Evolutionary conservation across 2,888 invertebrate species (phyloP), one percentile per base, ranked within the genome.

Genomic region (Eremobia ochroleuca): DNA sequence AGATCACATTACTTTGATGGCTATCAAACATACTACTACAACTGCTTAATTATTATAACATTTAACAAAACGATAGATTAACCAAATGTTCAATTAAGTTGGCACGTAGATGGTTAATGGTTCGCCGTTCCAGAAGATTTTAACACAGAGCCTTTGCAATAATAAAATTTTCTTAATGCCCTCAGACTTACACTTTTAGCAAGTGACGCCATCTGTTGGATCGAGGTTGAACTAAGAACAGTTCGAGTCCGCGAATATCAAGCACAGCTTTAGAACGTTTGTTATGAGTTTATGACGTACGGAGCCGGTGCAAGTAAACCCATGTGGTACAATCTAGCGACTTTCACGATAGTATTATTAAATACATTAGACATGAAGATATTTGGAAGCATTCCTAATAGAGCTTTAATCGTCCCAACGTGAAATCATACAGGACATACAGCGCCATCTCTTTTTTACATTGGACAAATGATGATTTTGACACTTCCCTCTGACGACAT

Each of bases 121-220:
- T 65, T 69, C 49, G 58, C 49, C 28, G 31, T 65, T n/a, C 15
- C 13, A 52, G 15, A 68, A n/a, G n/a, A n/a, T n/a, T 52, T 6
- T 59, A 81, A 58, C 52, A 79, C 58, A 79, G 64, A 83, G 69
- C 31, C 15, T 59, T 52, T 25, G 31, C 43, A 78, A 69, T 49
- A 58, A 75, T 52, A 67, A 40, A 55, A 58, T 37, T 34, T 46
- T 34, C 43, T 43, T 40, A 82, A 76, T 71, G 62, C 67, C 77
- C 25, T 37, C 37, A 62, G 1, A 61, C 69, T 37, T 28, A 15
- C 9, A 55, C 69, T 69, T 58, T 28, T 59, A 34, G 37, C 34
- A 49, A 66, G 61, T n/a, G 0, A n/a, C 74, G 83, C 83, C 86
- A 83, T 83, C 85, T 83, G n/a, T 70, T 59, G n/a, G 15, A 28